These are phyloP conservation scores for Petrocephalus sullivani DNA, from an alignment of 2,797 vertebrate genomes.

Conservation along the genomic window DNA sequence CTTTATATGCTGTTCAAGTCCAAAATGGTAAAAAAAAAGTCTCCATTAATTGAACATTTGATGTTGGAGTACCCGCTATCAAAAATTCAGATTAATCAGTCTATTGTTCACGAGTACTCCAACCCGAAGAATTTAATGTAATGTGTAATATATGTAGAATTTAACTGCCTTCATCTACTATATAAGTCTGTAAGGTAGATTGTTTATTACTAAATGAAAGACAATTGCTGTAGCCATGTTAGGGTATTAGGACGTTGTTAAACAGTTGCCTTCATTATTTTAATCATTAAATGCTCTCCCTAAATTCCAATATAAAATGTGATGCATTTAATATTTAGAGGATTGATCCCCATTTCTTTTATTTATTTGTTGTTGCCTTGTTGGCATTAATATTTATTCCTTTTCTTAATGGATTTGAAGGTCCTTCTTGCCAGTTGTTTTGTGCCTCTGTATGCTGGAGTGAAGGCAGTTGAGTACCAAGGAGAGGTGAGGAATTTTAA, in stretches of 20 bases:
- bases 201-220: not conserved
- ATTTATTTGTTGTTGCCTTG: not conserved
- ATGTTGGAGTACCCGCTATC: not conserved
- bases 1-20: not conserved
- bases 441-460: conserved; percentile 78
- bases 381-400: not conserved
- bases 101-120: not conserved
- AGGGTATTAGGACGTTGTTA: not conserved
- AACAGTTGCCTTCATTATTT: not conserved
- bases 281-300: not conserved
- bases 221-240: not conserved
- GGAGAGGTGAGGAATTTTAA: conserved; percentile 69
- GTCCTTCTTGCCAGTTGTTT: conserved; percentile 85
- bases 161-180: not conserved
- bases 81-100: not conserved
- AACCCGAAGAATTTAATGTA: too few species aligned
- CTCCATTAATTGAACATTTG: not conserved
- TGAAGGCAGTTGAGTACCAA: conserved; percentile 72
- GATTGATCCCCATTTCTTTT: not conserved
- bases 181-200: not conserved
- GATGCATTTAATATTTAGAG: not conserved
- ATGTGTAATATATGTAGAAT: not conserved
- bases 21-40: not conserved
- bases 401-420: conserved; percentile 45
- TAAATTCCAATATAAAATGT: not conserved